Conservation (phyloP, 2,113 vertebrate genomes). For the Melanerpes aurifrons region DNA sequence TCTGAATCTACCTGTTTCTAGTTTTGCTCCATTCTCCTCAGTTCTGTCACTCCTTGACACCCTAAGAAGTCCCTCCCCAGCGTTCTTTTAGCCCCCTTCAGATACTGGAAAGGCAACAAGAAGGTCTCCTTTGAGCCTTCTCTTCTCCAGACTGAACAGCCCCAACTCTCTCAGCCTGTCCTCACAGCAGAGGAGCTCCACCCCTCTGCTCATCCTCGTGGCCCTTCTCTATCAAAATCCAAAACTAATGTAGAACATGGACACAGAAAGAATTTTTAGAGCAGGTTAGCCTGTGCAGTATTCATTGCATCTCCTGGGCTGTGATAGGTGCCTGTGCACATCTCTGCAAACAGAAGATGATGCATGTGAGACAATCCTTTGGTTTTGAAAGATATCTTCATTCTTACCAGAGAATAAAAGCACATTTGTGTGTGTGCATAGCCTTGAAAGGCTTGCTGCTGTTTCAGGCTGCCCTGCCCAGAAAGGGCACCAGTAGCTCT, state of each 20-base stretch:
- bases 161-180: too few relatives aligned
- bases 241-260: neutral
- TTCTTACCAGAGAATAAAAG: neutral
- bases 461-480: neutral
- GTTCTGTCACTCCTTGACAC: too few relatives aligned
- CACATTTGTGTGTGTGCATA: neutral
- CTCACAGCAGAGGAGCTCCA: too few relatives aligned
- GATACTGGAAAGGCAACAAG: too few relatives aligned
- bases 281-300: neutral
- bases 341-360: neutral
- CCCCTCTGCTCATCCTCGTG: too few relatives aligned
- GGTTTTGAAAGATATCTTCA: neutral
- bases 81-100: too few relatives aligned
- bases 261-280: neutral
- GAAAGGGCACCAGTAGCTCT: neutral
- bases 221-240: conserved; percentile 6
- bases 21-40: too few relatives aligned
- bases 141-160: too few relatives aligned
- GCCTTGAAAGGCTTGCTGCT: neutral
- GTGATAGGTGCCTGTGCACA: neutral
- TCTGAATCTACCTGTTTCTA: too few relatives aligned
- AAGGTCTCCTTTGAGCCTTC: too few relatives aligned
- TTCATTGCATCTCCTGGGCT: neutral
- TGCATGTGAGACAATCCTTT: neutral
- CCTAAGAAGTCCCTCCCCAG: too few relatives aligned